Evolutionary conservation across 2,113 vertebrate species (phyloP).

Genomic region (Apteryx owenii): DNA sequence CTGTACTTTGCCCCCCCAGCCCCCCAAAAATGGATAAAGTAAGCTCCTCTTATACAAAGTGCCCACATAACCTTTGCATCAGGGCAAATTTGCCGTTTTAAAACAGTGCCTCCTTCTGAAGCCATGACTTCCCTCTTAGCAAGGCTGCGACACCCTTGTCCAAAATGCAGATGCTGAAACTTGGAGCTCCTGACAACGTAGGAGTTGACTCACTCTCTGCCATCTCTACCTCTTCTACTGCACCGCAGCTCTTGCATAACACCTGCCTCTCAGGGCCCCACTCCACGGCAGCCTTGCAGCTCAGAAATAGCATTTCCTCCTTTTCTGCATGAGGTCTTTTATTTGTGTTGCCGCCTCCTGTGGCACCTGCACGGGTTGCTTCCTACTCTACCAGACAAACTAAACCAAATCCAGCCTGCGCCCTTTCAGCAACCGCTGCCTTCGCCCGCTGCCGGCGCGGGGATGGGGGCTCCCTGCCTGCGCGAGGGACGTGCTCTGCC

Average conservation of each 20-base stretch:
- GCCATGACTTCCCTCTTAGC: neutral
- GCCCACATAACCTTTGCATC: neutral
- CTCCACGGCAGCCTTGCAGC: slow-evolving; percentile 11
- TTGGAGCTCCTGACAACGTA: neutral
- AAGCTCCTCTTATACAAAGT: neutral
- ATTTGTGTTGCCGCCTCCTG: neutral
- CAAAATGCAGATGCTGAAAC: neutral
- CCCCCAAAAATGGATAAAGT: neutral
- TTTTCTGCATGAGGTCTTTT: slow-evolving; percentile 52
- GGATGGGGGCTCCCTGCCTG: neutral
- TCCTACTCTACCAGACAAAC: neutral
- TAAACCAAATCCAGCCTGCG: neutral
- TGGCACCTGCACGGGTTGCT: neutral
- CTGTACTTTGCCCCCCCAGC: neutral
- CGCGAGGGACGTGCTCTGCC: neutral
- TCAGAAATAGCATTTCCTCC: slow-evolving; percentile 65
- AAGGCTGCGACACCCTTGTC: neutral
- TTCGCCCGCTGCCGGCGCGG: rapidly evolving
- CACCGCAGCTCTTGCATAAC: slow-evolving; percentile 52
- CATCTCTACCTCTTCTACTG: slow-evolving; percentile 50
- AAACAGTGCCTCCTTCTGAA: neutral
- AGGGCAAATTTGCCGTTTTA: rapidly evolving
- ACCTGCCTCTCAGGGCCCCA: neutral
- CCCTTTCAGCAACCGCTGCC: neutral
- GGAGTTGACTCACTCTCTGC: neutral